Evolutionary conservation across 2,797 vertebrate genomes (phyloP).

Genomic region (Rhinatrema bivittatum): DNA sequence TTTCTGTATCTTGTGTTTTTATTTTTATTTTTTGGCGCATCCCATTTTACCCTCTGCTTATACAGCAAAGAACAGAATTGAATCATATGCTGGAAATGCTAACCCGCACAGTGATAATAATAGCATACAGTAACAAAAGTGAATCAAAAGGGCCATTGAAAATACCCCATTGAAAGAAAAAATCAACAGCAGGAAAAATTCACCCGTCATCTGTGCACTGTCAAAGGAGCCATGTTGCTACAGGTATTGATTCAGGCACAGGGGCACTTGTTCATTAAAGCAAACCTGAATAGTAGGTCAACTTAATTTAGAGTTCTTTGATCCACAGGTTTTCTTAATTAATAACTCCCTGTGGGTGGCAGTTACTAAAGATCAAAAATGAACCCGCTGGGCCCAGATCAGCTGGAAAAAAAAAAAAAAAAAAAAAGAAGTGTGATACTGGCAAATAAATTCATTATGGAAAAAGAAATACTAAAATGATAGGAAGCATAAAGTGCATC

Average conservation of each 20-base stretch:
- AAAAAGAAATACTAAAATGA: conserved; percentile 16
- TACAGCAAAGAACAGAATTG: no score
- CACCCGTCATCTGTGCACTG: no score
- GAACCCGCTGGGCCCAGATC: conserved; percentile 1
- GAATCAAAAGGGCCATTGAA: not conserved
- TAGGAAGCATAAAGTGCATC: conserved; percentile 34
- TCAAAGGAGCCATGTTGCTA: not conserved
- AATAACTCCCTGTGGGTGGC: conserved; percentile 29
- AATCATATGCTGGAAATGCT: no score
- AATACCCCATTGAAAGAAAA: not conserved
- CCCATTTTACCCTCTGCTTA: no score
- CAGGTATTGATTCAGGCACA: not conserved
- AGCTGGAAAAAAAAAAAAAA: conserved; percentile 29
- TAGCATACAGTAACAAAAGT: no score
- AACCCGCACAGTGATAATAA: no score
- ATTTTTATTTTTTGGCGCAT: no score
- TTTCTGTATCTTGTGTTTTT: no score
- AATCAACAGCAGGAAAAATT: not conserved
- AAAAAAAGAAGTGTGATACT: conserved; percentile 13
- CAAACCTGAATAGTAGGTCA: not conserved
- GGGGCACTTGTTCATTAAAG: conserved; percentile 4
- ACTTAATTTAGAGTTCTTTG: conserved; percentile 15
- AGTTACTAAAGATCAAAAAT: conserved; percentile 29
- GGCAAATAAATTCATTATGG: conserved; percentile 44
- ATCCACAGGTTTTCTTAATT: conserved; percentile 48